Base-by-base conservation (phyloP, 2,888 invertebrate genomes). In the Drosophila quasianomalipes region DNA sequence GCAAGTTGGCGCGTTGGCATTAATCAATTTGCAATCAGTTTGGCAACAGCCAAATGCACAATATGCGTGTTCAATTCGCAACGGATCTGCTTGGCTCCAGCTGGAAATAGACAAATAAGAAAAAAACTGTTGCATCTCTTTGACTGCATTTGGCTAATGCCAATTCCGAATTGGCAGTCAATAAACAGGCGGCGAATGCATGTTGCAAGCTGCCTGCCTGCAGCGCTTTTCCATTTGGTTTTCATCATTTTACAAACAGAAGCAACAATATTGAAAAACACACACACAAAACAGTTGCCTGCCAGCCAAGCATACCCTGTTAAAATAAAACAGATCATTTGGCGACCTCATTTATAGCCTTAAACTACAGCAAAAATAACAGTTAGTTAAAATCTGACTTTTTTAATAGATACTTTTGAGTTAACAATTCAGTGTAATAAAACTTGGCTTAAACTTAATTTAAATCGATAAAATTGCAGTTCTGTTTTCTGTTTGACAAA, bases 11-110 rank as follows among this genome's bases (percentile, higher is more conserved):
- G 14, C 44, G 49, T 37, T 33, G 55, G 80, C 78, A 72, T 69
- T 81, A 72, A 79, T 79, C 79, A 79, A 79, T 80, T 79, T 76
- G 70, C 79, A 71, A 78, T 78, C 78, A 70, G 58, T 80, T 58
- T 70, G 67, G 47, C 72, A 60, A 55, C 69, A 55, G 33, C 14
- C 39, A 57, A 58, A 65, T 74, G 37, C 54, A 41, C 41, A 33
- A 51, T 30, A 31, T 68, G 69, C 69, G 55, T 55, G 35, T 51
- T 44, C 65, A 68, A 63, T 58, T 69, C 63, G 76, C 55, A 54
- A 53, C 61, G 51, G 65, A 71, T 76, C 71, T 30, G 2, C 30
- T 30, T 70, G 59, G 26, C 16, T 41, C 52, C 51, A 31, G 19
- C 71, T 57, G 35, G 26, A 60, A 65, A 53, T 19, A 44, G 6